Conservation (phyloP, 2,113 vertebrate species). For the Numida meleagris region DNA sequence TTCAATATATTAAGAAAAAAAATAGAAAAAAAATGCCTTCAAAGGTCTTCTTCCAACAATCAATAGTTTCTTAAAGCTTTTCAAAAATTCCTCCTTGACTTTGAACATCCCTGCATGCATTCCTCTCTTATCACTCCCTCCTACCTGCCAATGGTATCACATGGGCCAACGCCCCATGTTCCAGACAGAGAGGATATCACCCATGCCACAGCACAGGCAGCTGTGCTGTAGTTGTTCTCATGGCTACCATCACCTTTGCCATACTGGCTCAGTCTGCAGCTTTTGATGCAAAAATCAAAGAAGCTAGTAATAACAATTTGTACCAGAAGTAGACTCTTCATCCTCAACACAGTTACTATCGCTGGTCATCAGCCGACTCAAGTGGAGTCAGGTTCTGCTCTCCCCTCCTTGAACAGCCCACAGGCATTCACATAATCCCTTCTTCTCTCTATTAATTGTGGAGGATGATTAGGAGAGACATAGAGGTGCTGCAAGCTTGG, state of each 20-base stretch:
- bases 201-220: neutral
- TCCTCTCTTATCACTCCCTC: neutral
- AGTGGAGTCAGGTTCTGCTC: neutral
- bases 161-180: neutral
- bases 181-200: neutral
- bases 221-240: neutral
- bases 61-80: neutral
- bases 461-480: neutral
- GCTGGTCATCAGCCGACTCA: neutral
- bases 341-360: rapidly evolving
- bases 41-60: neutral
- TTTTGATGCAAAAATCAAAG: neutral
- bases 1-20: neutral
- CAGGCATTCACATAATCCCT: rapidly evolving
- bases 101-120: rapidly evolving
- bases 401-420: neutral
- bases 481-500: neutral
- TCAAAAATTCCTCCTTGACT: neutral
- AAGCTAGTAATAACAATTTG: neutral
- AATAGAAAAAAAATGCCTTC: neutral
- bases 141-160: neutral
- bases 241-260: neutral
- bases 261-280: neutral
- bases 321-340: neutral
- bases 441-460: neutral